phyloP scores from a whole-genome alignment of 2,888 invertebrate genomes.

The Napeogenes sylphis region DNA sequence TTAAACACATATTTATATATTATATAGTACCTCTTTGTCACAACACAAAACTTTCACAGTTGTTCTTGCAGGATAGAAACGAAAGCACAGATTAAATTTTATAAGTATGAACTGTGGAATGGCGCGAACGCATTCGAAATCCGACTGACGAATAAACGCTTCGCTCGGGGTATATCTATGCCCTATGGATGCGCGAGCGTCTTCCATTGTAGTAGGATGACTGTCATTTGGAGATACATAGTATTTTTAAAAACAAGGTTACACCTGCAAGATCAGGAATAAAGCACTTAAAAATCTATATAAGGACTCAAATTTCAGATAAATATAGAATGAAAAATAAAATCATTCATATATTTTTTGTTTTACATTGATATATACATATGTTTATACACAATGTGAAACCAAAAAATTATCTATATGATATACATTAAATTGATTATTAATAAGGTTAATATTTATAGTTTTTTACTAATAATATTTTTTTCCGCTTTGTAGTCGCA shows the following conservation, averaged over 20 bases:
- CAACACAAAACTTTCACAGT: slow-evolving; percentile 23
- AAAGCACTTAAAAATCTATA: too few relatives aligned
- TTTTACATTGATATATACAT: too few relatives aligned
- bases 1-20: neutral
- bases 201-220: slow-evolving; percentile 31
- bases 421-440: too few relatives aligned
- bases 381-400: too few relatives aligned
- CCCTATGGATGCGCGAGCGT: slow-evolving; percentile 32
- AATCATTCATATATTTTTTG: too few relatives aligned
- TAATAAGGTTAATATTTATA: too few relatives aligned
- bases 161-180: slow-evolving; percentile 38
- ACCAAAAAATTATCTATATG: too few relatives aligned
- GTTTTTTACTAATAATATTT: too few relatives aligned
- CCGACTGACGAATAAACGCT: slow-evolving; percentile 41
- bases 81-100: slow-evolving; percentile 8
- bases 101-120: slow-evolving; percentile 17
- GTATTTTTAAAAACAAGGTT: neutral
- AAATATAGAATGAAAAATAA: too few relatives aligned
- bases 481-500: too few relatives aligned
- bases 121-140: slow-evolving; percentile 33
- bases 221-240: slow-evolving; percentile 28
- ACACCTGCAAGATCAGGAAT: too few relatives aligned
- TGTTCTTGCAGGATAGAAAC: slow-evolving; percentile 14
- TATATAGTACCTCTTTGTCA: slow-evolving; percentile 5
- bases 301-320: too few relatives aligned